phyloP scores from a whole-genome alignment of 1,140 invertebrate genomes.

The Nasonia longicornis region DNA sequence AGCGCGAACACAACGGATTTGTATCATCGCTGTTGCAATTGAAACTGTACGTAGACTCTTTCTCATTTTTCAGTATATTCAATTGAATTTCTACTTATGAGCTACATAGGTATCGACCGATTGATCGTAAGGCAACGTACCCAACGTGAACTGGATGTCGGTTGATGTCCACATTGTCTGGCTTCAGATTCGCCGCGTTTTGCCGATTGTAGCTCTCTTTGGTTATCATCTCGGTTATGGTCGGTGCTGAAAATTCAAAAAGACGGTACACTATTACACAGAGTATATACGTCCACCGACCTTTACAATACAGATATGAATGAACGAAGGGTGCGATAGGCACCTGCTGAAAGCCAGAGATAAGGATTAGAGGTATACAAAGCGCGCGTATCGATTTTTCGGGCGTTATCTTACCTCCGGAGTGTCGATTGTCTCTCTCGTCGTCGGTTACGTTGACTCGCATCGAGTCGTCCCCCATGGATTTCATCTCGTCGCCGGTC shows the following conservation, averaged over 20 bases:
- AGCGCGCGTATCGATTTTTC: background rate
- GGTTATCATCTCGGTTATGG: slow-evolving; percentile 67
- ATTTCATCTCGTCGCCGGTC: slow-evolving; percentile 87
- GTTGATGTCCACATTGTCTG: slow-evolving; percentile 91
- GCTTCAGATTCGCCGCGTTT: slow-evolving; percentile 73
- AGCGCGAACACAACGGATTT: background rate
- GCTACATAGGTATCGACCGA: background rate
- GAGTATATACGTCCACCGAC: too few relatives aligned
- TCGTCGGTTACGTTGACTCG: slow-evolving; percentile 81
- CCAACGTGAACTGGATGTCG: slow-evolving; percentile 87
- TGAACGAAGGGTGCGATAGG: background rate
- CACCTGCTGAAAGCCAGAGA: background rate
- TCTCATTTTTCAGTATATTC: slow-evolving; percentile 10
- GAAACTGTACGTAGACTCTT: background rate
- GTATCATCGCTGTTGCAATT: background rate
- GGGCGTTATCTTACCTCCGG: slow-evolving; percentile 59
- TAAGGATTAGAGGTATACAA: background rate
- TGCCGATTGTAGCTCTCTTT: slow-evolving; percentile 68
- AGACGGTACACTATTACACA: background rate
- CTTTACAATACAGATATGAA: too few relatives aligned
- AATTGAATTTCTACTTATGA: slow-evolving; percentile 1
- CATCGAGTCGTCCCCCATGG: slow-evolving; percentile 82
- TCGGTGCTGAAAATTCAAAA: slow-evolving; percentile 58
- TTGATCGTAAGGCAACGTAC: slow-evolving; percentile 72
- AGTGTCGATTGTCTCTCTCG: slow-evolving; percentile 71